Conservation (phyloP, 1,140 invertebrate species). For the Aphelenchoides fujianensis region DNA sequence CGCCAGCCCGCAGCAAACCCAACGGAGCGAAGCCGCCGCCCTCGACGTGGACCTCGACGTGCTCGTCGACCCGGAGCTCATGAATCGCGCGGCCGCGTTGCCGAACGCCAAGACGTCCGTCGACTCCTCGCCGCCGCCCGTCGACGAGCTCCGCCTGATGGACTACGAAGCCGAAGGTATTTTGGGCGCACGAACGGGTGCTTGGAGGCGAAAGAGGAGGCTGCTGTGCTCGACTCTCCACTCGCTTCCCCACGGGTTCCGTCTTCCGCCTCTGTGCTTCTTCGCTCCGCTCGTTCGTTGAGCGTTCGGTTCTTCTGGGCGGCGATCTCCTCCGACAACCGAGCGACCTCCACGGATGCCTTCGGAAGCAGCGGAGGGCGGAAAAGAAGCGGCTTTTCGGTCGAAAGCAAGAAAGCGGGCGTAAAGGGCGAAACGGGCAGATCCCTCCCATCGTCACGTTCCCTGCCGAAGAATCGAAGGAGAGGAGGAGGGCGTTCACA, state of each 20-base stretch:
- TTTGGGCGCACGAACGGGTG: not conserved
- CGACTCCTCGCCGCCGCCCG: not conserved
- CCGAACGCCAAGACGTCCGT: not conserved
- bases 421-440: too few relatives aligned
- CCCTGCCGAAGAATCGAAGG: too few relatives aligned
- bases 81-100: not conserved
- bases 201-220: not conserved
- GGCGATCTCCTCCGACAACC: not conserved
- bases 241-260: not conserved
- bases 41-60: not conserved
- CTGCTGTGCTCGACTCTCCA: not conserved
- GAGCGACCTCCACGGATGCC: too few relatives aligned
- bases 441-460: too few relatives aligned
- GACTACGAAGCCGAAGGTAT: not conserved
- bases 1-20: not conserved
- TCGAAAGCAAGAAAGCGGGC: too few relatives aligned
- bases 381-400: too few relatives aligned
- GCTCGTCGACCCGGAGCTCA: not conserved
- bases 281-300: not conserved
- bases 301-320: not conserved
- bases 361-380: too few relatives aligned
- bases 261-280: not conserved
- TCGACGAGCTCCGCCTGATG: not conserved
- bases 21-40: not conserved
- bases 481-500: too few relatives aligned